A percentile compares a stretch with the other conserved stretches of the same genome.
phyloP scores from a whole-genome alignment of 2,888 invertebrate genomes.

The Epistrophella euchroma region DNA sequence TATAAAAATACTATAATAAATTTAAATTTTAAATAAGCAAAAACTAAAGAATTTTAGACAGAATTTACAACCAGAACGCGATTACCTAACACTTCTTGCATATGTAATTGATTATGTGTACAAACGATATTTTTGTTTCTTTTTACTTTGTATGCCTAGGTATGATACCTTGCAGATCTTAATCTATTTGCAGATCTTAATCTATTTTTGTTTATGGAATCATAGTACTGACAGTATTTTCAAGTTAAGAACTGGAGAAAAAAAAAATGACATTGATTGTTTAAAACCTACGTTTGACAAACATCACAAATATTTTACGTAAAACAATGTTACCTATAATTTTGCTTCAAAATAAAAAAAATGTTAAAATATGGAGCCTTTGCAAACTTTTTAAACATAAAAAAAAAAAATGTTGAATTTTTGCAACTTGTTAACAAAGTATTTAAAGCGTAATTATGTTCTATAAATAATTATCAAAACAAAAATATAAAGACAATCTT shows the following conservation, averaged over 20 bases:
- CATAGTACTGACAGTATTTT: neutral
- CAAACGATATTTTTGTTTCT: neutral
- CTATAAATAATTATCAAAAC: too few relatives aligned
- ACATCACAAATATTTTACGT: neutral
- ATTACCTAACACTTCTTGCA: constrained; percentile 42
- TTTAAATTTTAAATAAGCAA: constrained; percentile 52
- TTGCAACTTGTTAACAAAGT: too few relatives aligned
- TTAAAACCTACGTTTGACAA: neutral
- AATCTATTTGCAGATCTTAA: constrained; percentile 30
- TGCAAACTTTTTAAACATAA: neutral
- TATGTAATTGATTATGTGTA: constrained; percentile 35
- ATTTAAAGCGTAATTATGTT: too few relatives aligned
- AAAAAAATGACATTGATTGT: neutral
- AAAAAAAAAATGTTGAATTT: too few relatives aligned
- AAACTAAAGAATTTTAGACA: neutral
- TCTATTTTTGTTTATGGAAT: constrained; percentile 10
- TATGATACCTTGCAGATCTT: constrained; percentile 3
- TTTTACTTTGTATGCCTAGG: neutral
- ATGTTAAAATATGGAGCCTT: too few relatives aligned
- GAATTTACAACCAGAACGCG: constrained; percentile 20
- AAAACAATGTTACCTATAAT: neutral
- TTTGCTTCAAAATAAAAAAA: too few relatives aligned
- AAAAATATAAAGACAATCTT: too few relatives aligned
- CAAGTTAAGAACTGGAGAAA: neutral
- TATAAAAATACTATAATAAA: constrained; percentile 5